phyloP scores from a whole-genome alignment of 2,113 vertebrate species.

The Oryzias woworae region DNA sequence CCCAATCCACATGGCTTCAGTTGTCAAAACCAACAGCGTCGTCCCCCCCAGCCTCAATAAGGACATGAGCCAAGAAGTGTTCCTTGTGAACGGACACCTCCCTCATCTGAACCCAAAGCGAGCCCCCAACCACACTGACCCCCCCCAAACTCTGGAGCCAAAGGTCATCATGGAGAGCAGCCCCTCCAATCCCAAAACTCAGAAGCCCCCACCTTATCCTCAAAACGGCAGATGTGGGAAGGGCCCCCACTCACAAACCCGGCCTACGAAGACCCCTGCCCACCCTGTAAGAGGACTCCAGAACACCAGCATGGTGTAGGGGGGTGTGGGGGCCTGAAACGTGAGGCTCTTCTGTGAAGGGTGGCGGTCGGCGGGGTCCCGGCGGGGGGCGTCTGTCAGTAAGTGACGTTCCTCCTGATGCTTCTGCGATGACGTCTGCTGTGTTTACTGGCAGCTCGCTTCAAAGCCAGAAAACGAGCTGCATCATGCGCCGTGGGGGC shows the following conservation, averaged over 20 bases:
- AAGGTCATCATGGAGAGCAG: slow-evolving; percentile 51
- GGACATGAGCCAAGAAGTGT: slow-evolving; percentile 24
- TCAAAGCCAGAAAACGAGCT: slow-evolving; percentile 63
- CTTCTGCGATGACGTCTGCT: slow-evolving; percentile 58
- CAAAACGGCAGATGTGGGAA: slow-evolving; percentile 70
- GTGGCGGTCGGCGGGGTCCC: slow-evolving; percentile 55
- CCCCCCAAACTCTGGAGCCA: slow-evolving; percentile 43
- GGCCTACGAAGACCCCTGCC: slow-evolving; percentile 51
- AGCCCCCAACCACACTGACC: slow-evolving; percentile 35
- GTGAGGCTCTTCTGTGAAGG: slow-evolving; percentile 62
- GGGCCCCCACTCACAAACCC: slow-evolving; percentile 34
- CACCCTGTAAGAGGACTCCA: slow-evolving; percentile 62
- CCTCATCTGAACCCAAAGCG: slow-evolving; percentile 43
- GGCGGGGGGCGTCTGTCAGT: slow-evolving; percentile 63
- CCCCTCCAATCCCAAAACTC: slow-evolving; percentile 54
- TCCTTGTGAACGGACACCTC: slow-evolving; percentile 56
- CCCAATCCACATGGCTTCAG: slow-evolving; percentile 61
- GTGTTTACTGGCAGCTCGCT: slow-evolving; percentile 63
- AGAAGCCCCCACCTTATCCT: slow-evolving; percentile 74
- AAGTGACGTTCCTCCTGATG: slow-evolving; percentile 43
- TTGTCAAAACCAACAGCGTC: slow-evolving; percentile 69
- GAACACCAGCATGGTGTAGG: slow-evolving; percentile 73
- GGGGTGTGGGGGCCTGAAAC: slow-evolving; percentile 57
- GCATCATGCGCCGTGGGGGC: slow-evolving; percentile 47
- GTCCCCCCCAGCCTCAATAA: slow-evolving; percentile 35